These are phyloP conservation scores for Lysandra bellargus DNA, from an alignment of 2,888 invertebrate species.

Conservation along the genomic window DNA sequence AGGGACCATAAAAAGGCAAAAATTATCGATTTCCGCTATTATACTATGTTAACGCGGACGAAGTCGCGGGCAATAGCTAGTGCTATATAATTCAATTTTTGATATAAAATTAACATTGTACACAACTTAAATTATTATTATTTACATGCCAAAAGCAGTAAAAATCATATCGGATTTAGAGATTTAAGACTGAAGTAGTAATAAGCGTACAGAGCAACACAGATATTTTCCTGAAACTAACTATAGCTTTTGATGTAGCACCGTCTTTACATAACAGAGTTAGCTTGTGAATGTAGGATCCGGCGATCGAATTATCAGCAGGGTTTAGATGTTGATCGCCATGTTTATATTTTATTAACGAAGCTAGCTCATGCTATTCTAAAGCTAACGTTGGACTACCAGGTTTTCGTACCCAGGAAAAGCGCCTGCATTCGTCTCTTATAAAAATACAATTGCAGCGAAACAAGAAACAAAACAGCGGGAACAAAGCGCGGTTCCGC, in stretches of 20 bases:
- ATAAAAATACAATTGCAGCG: slow-evolving; percentile 30
- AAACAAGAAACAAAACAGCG: slow-evolving; percentile 37
- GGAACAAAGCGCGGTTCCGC: slow-evolving; percentile 42
- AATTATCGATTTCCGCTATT: too few species aligned
- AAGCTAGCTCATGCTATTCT: neutral
- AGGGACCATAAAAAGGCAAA: too few species aligned
- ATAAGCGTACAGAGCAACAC: neutral
- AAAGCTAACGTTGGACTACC: slow-evolving; percentile 4
- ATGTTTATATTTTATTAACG: slow-evolving; percentile 32
- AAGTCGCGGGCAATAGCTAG: too few species aligned
- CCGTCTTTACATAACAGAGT: slow-evolving; percentile 35
- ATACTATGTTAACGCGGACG: too few species aligned
- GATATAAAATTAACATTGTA: too few species aligned
- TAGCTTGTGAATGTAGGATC: slow-evolving; percentile 38
- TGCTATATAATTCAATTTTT: too few species aligned
- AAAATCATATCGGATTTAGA: neutral
- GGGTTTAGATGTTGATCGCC: slow-evolving; percentile 34
- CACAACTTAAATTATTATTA: neutral
- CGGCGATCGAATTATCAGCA: slow-evolving; percentile 38
- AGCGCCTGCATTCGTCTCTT: slow-evolving; percentile 27
- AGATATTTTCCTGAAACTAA: neutral
- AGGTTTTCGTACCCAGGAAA: slow-evolving; percentile 8
- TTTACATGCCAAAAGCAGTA: neutral
- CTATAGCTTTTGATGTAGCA: neutral
- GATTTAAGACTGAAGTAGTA: neutral